A percentile compares a stretch with the other conserved stretches of the same genome.
phyloP scores from a whole-genome alignment of 2,113 vertebrate species.

The Chinchilla lanigera region DNA sequence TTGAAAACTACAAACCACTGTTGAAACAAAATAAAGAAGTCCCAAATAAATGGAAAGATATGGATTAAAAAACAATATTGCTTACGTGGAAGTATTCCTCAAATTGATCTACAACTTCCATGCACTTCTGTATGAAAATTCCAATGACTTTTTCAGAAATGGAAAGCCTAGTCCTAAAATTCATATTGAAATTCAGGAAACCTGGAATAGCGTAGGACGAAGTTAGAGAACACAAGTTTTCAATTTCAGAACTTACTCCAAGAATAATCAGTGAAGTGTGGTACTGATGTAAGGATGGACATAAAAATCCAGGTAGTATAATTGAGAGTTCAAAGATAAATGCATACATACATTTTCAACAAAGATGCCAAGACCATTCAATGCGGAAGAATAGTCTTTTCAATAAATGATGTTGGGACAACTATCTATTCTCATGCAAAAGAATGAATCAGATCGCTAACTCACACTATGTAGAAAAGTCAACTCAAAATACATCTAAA shows the following conservation, averaged over 20 bases:
- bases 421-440: not conserved
- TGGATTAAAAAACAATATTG: not conserved
- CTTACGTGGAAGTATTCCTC: not conserved
- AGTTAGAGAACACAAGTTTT: not conserved
- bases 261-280: not conserved
- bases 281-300: not conserved
- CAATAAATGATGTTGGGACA: not conserved
- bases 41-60: not conserved
- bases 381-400: not conserved
- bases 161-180: not conserved
- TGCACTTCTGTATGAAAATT: not conserved
- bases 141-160: not conserved
- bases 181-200: not conserved
- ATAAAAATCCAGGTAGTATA: not conserved
- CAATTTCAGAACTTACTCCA: not conserved
- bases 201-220: not conserved
- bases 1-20: not conserved
- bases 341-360: not conserved
- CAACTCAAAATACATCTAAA: not conserved
- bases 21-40: not conserved
- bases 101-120: not conserved
- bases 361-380: not conserved
- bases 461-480: not conserved
- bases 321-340: not conserved
- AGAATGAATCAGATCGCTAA: not conserved